Base-by-base conservation (phyloP, 2,113 vertebrate species). In the Halcyon senegalensis region DNA sequence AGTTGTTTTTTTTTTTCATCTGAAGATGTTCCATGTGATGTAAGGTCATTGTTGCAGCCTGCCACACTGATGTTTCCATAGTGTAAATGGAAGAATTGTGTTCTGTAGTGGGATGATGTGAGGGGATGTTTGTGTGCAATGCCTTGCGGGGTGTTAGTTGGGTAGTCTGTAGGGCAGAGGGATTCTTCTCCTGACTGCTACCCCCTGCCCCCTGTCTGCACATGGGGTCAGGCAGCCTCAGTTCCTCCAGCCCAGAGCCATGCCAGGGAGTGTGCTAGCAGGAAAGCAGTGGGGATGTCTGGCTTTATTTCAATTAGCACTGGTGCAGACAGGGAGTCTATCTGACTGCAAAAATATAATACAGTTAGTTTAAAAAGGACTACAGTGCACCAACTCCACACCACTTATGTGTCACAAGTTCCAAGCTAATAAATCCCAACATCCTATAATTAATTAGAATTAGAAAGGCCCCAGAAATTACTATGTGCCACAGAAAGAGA, bases 401-500 rank as follows among this genome's bases (percentile, higher is more conserved):
- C 33, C 35, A 35, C 58, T 87, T n/a, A 19, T 4, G 14, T 2
- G 3, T 60, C 33, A 91, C 30, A 58, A 68, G 46, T 73, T 87
- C 43, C 60, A 72, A 39, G 51, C 51, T 93, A 94, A 31, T 92
- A 84, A 77, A 31, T 96, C 35, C 3, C 30, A 68, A 82, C 43
- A 76, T 82, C 43, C 35, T 95, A 33, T 87, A 87, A 95, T 84
- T 96, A 96, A 89, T 95, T 78, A 76, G 69, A 78, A 81, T 23
- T 9, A 60, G 85, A 95, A 59, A 75, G 62, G 51, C 30, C 60
- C 13, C 75, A 68, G 73, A 94, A 97, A 91, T 95, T 92, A 81
- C 10, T 46, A 13, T 37, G 60, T 95, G 60, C 35, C 69, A 56
- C 60, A 62, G 81, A 94, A 89, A 84, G 62, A 75, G 33, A 95